A percentile compares a stretch with the other conserved stretches of the same genome.
These are phyloP conservation scores for Aleiodes leptofemur DNA, from an alignment of 2,888 invertebrate species.

Conservation along the genomic window DNA sequence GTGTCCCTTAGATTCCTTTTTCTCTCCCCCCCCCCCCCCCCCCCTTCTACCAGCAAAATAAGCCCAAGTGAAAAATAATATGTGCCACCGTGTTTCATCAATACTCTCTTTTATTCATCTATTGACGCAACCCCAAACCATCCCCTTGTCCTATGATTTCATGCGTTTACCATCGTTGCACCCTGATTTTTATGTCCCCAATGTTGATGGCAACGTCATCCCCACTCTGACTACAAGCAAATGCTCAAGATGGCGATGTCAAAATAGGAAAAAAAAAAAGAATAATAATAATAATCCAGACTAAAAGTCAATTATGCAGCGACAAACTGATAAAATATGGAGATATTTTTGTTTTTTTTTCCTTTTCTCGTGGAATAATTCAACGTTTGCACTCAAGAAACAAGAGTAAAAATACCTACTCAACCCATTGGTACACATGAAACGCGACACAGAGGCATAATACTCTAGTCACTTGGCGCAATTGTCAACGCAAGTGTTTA, in stretches of 20 bases:
- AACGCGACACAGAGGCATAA: neutral
- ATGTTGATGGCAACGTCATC: conserved; percentile 1
- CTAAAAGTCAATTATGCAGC: conserved; percentile 5
- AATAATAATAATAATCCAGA: conserved; percentile 39
- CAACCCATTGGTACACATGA: neutral
- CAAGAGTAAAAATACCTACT: no score
- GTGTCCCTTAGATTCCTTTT: conserved; percentile 26
- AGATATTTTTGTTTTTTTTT: no score
- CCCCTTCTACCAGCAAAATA: conserved; percentile 43
- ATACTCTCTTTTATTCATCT: conserved; percentile 62
- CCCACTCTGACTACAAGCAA: conserved; percentile 58
- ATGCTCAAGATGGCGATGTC: conserved; percentile 69
- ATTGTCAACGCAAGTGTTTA: conserved; percentile 74
- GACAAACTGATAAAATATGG: neutral
- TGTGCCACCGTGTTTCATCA: conserved; percentile 53
- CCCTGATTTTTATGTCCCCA: conserved; percentile 15
- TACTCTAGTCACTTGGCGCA: conserved; percentile 69
- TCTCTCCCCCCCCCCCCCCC: conserved; percentile 25
- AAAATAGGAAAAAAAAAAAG: conserved; percentile 61
- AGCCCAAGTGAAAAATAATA: conserved; percentile 62
- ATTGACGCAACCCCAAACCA: conserved; percentile 64
- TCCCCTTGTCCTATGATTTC: conserved; percentile 42
- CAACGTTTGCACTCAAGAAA: no score
- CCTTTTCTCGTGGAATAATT: neutral
- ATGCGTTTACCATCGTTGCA: conserved; percentile 40